These are phyloP conservation scores for Caenorhabditis briggsae DNA, from an alignment of 1,140 invertebrate species.

Conservation along the genomic window DNA sequence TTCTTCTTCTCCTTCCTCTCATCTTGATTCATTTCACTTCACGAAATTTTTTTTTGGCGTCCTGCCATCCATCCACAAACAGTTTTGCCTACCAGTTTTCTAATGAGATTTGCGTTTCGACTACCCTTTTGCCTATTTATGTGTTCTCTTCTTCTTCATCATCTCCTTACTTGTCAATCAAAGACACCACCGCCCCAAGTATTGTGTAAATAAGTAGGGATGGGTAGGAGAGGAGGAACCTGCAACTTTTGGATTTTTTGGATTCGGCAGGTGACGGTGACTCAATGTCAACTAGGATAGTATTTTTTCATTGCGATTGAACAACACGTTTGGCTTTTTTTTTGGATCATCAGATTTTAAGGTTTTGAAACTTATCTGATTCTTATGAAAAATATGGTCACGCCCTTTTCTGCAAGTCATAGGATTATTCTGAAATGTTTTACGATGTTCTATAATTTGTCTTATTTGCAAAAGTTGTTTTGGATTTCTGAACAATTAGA, in stretches of 20 bases:
- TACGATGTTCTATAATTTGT: not conserved
- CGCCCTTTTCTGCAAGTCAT: not conserved
- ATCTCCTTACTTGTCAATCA: constrained; percentile 40
- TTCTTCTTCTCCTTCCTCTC: not conserved
- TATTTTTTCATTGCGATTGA: not conserved
- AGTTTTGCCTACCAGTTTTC: constrained; percentile 37
- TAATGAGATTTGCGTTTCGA: constrained; percentile 39
- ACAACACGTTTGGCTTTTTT: not conserved
- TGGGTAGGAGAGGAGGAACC: constrained; percentile 9
- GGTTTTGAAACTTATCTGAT: not conserved
- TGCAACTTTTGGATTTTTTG: not conserved
- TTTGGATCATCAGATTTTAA: not conserved
- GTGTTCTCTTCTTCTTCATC: constrained; percentile 4
- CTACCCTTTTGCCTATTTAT: not conserved
- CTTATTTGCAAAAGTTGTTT: not conserved
- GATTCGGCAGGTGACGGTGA: not conserved
- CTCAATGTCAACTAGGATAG: constrained; percentile 16
- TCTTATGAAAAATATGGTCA: not conserved
- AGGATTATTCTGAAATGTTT: too few species aligned
- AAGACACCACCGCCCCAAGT: not conserved
- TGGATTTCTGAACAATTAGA: too few species aligned
- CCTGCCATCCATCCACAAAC: constrained; percentile 2
- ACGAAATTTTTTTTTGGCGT: not conserved
- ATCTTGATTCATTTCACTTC: too few species aligned
- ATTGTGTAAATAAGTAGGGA: constrained; percentile 47